Conservation (phyloP, 1,140 invertebrate species). For the Asobara japonica region DNA sequence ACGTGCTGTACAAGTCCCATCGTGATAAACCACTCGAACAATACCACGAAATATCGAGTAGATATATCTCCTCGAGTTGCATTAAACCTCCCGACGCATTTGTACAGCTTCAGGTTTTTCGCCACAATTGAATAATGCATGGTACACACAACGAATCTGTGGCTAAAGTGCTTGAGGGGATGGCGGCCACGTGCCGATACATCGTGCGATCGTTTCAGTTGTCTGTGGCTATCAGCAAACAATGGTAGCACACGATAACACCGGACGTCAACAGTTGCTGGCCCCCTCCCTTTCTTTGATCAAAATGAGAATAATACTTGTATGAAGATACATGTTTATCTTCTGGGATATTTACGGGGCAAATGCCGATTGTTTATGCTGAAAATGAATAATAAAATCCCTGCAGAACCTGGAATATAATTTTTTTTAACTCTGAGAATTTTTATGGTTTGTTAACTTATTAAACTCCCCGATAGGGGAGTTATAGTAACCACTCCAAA, state of each 20-base stretch:
- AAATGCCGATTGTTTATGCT: too few relatives aligned
- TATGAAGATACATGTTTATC: too few relatives aligned
- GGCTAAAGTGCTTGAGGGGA: background rate
- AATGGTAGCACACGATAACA: constrained; percentile 35
- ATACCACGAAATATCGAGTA: constrained; percentile 10
- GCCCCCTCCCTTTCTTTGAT: background rate
- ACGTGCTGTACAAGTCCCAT: constrained; percentile 4
- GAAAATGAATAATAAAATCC: too few relatives aligned
- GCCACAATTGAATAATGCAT: background rate
- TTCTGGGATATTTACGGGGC: too few relatives aligned
- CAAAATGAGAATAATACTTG: background rate
- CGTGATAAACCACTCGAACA: constrained; percentile 16
- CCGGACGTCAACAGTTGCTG: background rate
- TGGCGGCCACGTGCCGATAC: constrained; percentile 42
- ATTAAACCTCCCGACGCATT: background rate
- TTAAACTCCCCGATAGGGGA: too few relatives aligned
- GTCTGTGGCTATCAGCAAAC: constrained; percentile 39
- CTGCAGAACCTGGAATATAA: too few relatives aligned
- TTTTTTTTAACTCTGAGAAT: too few relatives aligned
- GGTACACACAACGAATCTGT: background rate
- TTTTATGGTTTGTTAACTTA: too few relatives aligned
- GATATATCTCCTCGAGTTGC: background rate
- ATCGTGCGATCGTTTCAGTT: constrained; percentile 33
- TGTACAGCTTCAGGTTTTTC: background rate
- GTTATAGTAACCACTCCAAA: too few relatives aligned